Conservation (phyloP, 2,888 invertebrate genomes). For the Camptogramma bilineatum region DNA sequence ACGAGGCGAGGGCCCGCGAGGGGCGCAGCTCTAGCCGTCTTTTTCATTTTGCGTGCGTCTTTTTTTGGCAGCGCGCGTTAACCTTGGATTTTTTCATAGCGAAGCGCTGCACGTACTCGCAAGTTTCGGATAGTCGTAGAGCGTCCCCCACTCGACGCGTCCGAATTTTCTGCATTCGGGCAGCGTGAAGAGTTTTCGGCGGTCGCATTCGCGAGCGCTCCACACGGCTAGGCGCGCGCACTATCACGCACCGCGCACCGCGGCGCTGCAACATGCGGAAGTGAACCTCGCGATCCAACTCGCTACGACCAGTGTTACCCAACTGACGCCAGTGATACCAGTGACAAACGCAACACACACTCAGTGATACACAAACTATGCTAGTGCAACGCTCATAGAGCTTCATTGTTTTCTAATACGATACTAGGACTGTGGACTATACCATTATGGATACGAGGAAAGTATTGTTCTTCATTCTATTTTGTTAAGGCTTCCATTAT, state of each 20-base stretch:
- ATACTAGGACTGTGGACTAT: slow-evolving; percentile 77
- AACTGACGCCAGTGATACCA: slow-evolving; percentile 44
- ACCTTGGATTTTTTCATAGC: slow-evolving; percentile 85
- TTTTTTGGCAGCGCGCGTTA: slow-evolving; percentile 85
- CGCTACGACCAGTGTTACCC: slow-evolving; percentile 38
- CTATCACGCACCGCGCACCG: slow-evolving; percentile 54
- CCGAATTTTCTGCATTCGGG: slow-evolving; percentile 84
- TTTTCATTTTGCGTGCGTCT: slow-evolving; percentile 84
- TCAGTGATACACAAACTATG: slow-evolving; percentile 79
- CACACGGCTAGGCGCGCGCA: slow-evolving; percentile 71
- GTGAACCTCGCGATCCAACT: slow-evolving; percentile 66
- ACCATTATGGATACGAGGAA: slow-evolving; percentile 81
- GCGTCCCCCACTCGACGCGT: slow-evolving; percentile 83
- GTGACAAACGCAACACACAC: slow-evolving; percentile 71
- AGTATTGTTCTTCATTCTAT: slow-evolving; percentile 69
- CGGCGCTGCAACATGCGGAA: slow-evolving; percentile 81
- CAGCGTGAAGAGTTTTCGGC: slow-evolving; percentile 82
- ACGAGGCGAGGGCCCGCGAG: slow-evolving; percentile 74
- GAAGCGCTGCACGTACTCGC: slow-evolving; percentile 84
- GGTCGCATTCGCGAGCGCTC: slow-evolving; percentile 84
- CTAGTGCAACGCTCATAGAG: slow-evolving; percentile 73
- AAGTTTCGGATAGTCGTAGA: slow-evolving; percentile 83
- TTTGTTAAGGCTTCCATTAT: slow-evolving; percentile 10
- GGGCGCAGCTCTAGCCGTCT: slow-evolving; percentile 80
- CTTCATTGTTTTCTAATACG: slow-evolving; percentile 74